Percentiles rank a stretch among this genome's conserved stretches.
phyloP scores from a whole-genome alignment of 2,113 vertebrate genomes.

The Odocoileus hemionus region DNA sequence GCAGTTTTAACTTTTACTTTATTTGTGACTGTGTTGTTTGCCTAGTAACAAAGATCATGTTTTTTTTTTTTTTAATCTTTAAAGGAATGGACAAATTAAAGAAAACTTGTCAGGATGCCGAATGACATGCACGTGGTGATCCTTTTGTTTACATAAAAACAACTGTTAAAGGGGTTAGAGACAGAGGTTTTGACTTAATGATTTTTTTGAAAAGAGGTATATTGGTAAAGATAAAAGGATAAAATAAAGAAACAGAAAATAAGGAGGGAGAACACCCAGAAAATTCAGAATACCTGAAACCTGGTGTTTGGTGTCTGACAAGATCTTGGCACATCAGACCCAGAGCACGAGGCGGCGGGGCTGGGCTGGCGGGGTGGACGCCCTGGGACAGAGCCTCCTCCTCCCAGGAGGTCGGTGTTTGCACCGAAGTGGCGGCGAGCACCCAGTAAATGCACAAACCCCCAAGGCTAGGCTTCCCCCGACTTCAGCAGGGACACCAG shows the following conservation, averaged over 20 bases:
- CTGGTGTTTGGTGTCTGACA: not conserved
- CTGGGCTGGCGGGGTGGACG: not conserved
- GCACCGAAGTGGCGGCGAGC: rapidly evolving
- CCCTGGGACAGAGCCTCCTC: rapidly evolving
- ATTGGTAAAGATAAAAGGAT: not conserved
- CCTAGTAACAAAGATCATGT: not conserved
- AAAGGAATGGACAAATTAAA: not conserved
- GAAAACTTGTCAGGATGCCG: not conserved
- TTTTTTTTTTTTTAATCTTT: not conserved
- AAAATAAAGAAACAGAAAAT: not conserved
- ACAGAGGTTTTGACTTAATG: not conserved
- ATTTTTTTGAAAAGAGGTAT: not conserved
- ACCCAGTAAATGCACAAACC: not conserved
- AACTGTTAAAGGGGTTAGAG: not conserved
- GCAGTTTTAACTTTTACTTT: too few species aligned
- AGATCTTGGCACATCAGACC: rapidly evolving
- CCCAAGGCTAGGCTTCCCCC: rapidly evolving
- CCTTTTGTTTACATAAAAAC: not conserved
- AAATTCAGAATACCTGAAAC: not conserved
- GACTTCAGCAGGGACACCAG: rapidly evolving
- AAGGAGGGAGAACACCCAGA: not conserved
- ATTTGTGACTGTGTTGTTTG: rapidly evolving
- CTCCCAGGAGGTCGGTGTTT: rapidly evolving
- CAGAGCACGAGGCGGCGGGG: rapidly evolving
- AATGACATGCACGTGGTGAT: rapidly evolving